Evolutionary conservation across 1,140 invertebrate species (phyloP), one percentile per base, ranked within the genome.

Genomic region (Euglossa dilemma): DNA sequence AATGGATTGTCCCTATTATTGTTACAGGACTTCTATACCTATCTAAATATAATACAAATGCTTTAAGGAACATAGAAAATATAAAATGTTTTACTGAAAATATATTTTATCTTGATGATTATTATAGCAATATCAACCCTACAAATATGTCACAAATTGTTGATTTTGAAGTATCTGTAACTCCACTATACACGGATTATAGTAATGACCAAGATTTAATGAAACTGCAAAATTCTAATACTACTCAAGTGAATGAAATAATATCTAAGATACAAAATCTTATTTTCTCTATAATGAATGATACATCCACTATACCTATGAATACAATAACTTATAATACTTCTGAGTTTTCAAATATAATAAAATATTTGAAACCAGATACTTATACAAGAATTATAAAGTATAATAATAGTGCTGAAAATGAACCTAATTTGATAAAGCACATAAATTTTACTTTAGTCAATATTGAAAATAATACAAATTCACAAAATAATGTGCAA

Each of bases 1-100:
- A 91, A 23, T 91, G 90, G 90, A 61, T 91, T 16, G 23, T 89
- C n/a, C 86, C 90, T 20, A 73, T 89, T 20, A 14, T 88, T 61
- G 72, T 91, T 14, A 83, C 59, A 2, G 80, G 69, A 64, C 69
- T 88, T 67, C 47, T 91, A 25, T 84, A 87, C 52, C 71, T 84
- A 11, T 77, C 83, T 18, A 64, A 84, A 8, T 80, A 82, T 67
- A 43, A 72, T n/a, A 77, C 79, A 52, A 78, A 23, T 57, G 45
- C 25, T 20, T 50, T 61, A 23, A 63, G 45, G 20, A 11, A 77
- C 52, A 56, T 12, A 12, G 70, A 86, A 50, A 72, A 85, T 16
- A 54, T 16, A 20, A 56, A 84, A n/a, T 91, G 90, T 70, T 56
- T 80, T 52, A 85, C 73, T 18, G 80, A 66, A 61, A 79, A 45